Conservation (phyloP, 1,140 invertebrate species). For the Melipona quadrifasciata region DNA sequence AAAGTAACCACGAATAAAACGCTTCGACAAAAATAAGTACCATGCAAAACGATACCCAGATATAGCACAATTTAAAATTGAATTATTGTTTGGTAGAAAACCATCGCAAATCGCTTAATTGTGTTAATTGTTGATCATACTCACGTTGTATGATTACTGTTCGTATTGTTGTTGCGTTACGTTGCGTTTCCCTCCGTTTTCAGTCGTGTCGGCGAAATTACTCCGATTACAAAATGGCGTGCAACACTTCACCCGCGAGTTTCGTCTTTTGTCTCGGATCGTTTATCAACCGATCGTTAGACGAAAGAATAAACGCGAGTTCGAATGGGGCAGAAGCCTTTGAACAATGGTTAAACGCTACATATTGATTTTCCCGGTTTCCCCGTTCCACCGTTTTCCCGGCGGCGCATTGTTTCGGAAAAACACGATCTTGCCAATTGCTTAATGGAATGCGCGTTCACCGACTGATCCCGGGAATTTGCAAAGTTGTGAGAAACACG, state of each 20-base stretch:
- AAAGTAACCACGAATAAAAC: too few relatives aligned
- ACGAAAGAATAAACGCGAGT: neutral
- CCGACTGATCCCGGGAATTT: neutral
- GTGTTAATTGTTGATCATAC: too few relatives aligned
- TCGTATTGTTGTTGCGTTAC: too few relatives aligned
- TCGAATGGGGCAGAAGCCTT: neutral
- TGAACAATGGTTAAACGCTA: constrained; percentile 21
- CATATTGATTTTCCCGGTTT: constrained; percentile 14
- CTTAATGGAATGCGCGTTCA: neutral
- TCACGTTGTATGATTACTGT: too few relatives aligned
- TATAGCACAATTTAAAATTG: neutral
- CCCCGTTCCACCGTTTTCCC: neutral
- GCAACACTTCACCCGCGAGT: too few relatives aligned
- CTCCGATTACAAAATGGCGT: neutral
- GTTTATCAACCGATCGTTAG: neutral
- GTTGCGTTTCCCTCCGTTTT: too few relatives aligned
- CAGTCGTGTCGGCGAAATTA: neutral
- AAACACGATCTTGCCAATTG: constrained; percentile 5
- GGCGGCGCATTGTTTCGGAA: constrained; percentile 9
- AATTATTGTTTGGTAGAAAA: neutral
- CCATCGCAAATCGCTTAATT: neutral
- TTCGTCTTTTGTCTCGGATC: neutral
- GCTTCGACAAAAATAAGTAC: too few relatives aligned
- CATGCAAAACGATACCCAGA: too few relatives aligned
- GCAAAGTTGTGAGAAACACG: too few relatives aligned